phyloP scores from a whole-genome alignment of 2,888 invertebrate genomes.

The Gryllus longicercus region DNA sequence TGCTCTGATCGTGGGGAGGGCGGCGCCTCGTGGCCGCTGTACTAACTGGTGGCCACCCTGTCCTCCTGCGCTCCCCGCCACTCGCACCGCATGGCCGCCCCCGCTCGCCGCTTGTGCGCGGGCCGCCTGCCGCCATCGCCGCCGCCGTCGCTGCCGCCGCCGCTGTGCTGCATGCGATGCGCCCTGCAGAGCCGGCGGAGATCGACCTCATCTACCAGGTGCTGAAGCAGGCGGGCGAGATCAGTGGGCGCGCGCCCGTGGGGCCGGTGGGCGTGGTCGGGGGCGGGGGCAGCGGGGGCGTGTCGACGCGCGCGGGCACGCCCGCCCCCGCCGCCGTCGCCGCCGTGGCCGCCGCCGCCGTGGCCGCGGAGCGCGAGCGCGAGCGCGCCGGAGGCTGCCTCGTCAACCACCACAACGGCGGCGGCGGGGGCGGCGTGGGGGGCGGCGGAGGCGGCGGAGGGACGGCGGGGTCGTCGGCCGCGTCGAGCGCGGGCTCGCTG shows the following conservation, averaged over 20 bases:
- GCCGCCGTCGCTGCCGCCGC: slow-evolving; percentile 18
- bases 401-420: slow-evolving; percentile 11
- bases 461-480: slow-evolving; percentile 32
- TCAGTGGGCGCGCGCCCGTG: slow-evolving; percentile 45
- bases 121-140: not conserved
- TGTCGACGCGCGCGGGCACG: slow-evolving; percentile 47
- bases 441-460: slow-evolving; percentile 41
- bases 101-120: not conserved
- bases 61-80: not conserved
- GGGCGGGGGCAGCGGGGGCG: slow-evolving; percentile 45
- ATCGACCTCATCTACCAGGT: slow-evolving; percentile 93
- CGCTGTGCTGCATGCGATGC: slow-evolving; percentile 22
- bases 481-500: slow-evolving; percentile 32
- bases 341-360: slow-evolving; percentile 41
- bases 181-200: slow-evolving; percentile 45
- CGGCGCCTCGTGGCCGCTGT: too few species aligned
- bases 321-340: slow-evolving; percentile 45
- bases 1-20: too few species aligned
- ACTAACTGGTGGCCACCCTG: not conserved
- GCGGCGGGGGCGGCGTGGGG: slow-evolving; percentile 26
- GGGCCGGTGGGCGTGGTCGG: slow-evolving; percentile 38
- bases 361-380: not conserved
- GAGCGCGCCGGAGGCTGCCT: slow-evolving; percentile 19
- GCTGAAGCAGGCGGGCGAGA: slow-evolving; percentile 90
- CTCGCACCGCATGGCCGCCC: too few species aligned